Evolutionary conservation across 2,888 invertebrate genomes (phyloP), one percentile per base, ranked within the genome.

Genomic region (Parnassius glacialis): DNA sequence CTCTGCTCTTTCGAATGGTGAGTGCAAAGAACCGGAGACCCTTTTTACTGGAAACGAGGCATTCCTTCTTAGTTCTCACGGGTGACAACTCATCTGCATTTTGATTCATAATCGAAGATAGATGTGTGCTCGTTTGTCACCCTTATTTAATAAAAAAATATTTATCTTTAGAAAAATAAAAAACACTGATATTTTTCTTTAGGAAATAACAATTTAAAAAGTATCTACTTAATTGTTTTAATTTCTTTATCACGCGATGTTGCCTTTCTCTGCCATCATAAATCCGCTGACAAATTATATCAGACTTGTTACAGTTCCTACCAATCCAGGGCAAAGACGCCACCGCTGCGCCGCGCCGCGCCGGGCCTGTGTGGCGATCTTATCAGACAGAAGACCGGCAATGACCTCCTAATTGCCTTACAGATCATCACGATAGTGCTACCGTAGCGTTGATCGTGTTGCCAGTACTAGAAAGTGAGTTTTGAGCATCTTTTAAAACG

Each of bases 371-470:
- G 13, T 10, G 12, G 9, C 34, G 61, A 56, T 61, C n/a, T 10
- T 45, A 61, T 61, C 61, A 3, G 10, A 12, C 13, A 44, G 50
- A 52, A 43, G 42, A n/a, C 56, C 44, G 52, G 34, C 51, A 56
- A 51, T 52, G 52, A 45, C 51, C 61, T 44, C n/a, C 41, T 56
- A 52, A 56, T 56, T 52, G 55, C 53, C 7, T 7, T 20, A 16
- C 42, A 13, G 12, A 44, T 59, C 53, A 53, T 47, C 47, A 45
- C 12, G 59, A 59, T 47, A 20, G 9, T 34, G n/a, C 52, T 34
- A 34, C 25, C 13, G 13, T 10, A 20, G 42, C 25, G 10, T n/a
- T 48, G 12, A 43, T 10, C 10, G 12, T 45, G 9, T 10, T 20
- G 12, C 7, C 34, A 41, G n/a, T 9, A 34, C 55, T 55, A 51